Conservation (phyloP, 2,888 invertebrate species). For the Torymus auratus region DNA sequence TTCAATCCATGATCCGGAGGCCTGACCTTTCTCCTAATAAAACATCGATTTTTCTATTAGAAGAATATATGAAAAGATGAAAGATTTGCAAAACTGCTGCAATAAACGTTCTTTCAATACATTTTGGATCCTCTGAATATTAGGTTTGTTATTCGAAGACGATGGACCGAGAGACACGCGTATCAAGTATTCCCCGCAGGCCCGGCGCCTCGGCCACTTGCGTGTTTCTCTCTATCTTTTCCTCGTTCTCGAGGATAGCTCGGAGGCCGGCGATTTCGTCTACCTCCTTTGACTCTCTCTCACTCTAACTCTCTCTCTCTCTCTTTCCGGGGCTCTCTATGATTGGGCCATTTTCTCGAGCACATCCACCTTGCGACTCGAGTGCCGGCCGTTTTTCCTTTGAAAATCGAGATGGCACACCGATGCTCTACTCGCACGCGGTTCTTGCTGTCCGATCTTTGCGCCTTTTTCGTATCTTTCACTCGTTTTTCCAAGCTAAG, state of each 20-base stretch:
- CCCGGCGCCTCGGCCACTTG: neutral
- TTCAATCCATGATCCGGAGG: too few relatives aligned
- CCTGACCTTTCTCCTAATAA: too few relatives aligned
- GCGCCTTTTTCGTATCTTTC: too few relatives aligned
- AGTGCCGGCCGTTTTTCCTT: slow-evolving; percentile 41
- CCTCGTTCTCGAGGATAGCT: neutral
- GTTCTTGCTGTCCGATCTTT: too few relatives aligned
- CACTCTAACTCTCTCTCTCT: neutral
- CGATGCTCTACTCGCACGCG: too few relatives aligned
- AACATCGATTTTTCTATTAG: too few relatives aligned
- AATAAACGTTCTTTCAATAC: neutral
- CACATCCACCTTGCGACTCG: slow-evolving; percentile 26
- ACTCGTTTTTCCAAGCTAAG: too few relatives aligned
- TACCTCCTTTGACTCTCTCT: too few relatives aligned
- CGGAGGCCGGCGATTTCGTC: too few relatives aligned
- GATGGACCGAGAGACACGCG: neutral
- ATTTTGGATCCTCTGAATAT: neutral
- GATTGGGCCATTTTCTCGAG: slow-evolving; percentile 50
- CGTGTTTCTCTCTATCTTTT: slow-evolving; percentile 11
- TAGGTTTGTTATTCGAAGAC: slow-evolving; percentile 30
- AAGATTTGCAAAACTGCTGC: too few relatives aligned
- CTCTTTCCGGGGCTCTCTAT: neutral
- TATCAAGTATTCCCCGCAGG: slow-evolving; percentile 35
- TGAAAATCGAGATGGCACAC: neutral
- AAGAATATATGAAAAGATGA: too few relatives aligned